phyloP scores from a whole-genome alignment of 2,888 invertebrate species.

The Oscheius myriophilus region DNA sequence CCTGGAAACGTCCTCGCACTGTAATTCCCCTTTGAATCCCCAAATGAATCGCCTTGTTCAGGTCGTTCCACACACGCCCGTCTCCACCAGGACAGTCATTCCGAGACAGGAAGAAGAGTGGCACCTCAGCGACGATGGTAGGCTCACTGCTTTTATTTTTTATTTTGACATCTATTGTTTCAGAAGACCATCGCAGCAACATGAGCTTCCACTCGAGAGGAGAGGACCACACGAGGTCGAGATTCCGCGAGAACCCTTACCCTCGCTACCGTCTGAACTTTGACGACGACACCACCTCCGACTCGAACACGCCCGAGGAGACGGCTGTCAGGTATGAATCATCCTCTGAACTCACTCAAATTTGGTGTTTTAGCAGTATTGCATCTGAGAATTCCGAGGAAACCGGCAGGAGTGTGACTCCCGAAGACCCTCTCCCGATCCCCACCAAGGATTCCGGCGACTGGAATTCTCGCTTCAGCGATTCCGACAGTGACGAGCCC shows the following conservation, averaged over 20 bases:
- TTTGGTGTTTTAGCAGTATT: too few relatives aligned
- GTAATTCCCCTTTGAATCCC: neutral
- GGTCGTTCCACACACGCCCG: slow-evolving; percentile 5
- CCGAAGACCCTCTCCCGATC: too few relatives aligned
- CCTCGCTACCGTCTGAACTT: slow-evolving; percentile 21
- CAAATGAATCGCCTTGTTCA: neutral
- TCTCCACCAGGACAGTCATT: neutral
- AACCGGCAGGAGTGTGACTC: too few relatives aligned
- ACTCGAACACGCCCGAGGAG: neutral
- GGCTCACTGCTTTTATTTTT: neutral
- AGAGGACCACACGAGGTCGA: too few relatives aligned
- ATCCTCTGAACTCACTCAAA: too few relatives aligned
- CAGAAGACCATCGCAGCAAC: neutral
- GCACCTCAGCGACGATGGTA: slow-evolving; percentile 25
- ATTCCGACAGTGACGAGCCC: slow-evolving; percentile 6
- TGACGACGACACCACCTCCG: slow-evolving; percentile 11
- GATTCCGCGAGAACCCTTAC: slow-evolving; percentile 14
- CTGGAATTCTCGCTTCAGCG: neutral
- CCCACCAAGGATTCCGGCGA: too few relatives aligned
- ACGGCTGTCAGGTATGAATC: neutral
- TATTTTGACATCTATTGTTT: neutral
- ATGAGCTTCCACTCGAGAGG: too few relatives aligned
- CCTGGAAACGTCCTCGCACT: neutral
- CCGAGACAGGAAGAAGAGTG: slow-evolving; percentile 8
- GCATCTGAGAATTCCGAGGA: too few relatives aligned